These are phyloP conservation scores for Drosophila peninsularis DNA, from an alignment of 2,888 invertebrate species.

Conservation along the genomic window DNA sequence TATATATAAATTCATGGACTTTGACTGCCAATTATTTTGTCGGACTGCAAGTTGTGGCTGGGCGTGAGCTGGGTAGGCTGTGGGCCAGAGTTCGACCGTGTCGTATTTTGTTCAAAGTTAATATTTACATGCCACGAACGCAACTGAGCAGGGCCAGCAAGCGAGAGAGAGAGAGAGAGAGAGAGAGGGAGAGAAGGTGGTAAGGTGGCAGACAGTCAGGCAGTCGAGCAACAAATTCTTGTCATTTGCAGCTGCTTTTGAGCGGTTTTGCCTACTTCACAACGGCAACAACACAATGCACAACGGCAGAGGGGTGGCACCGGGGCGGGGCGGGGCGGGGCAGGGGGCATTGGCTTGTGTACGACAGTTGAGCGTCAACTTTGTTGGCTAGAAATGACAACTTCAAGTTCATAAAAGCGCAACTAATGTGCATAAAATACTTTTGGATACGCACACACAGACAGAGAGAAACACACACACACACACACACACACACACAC, in stretches of 20 bases:
- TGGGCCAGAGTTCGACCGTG: slow-evolving; percentile 48
- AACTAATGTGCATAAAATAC: slow-evolving; percentile 81
- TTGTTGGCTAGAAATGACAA: slow-evolving; percentile 74
- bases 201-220: neutral
- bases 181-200: too few relatives aligned
- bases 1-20: slow-evolving; percentile 6
- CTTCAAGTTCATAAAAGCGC: slow-evolving; percentile 80
- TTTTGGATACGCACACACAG: slow-evolving; percentile 41
- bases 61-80: neutral
- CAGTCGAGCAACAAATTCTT: slow-evolving; percentile 73
- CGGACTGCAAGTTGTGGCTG: slow-evolving; percentile 18
- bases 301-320: slow-evolving; percentile 8
- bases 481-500: slow-evolving; percentile 11
- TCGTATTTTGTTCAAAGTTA: slow-evolving; percentile 76
- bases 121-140: slow-evolving; percentile 77
- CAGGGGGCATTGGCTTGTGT: slow-evolving; percentile 10
- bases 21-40: slow-evolving; percentile 21
- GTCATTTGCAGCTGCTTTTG: slow-evolving; percentile 74
- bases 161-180: neutral
- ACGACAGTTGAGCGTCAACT: slow-evolving; percentile 62
- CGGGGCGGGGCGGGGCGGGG: neutral
- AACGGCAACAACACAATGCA: slow-evolving; percentile 31
- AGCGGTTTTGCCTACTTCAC: slow-evolving; percentile 34
- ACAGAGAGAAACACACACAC: slow-evolving; percentile 10
- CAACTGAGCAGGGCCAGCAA: slow-evolving; percentile 27